These are phyloP conservation scores for Huso huso DNA, from an alignment of 2,797 vertebrate genomes.

Conservation along the genomic window DNA sequence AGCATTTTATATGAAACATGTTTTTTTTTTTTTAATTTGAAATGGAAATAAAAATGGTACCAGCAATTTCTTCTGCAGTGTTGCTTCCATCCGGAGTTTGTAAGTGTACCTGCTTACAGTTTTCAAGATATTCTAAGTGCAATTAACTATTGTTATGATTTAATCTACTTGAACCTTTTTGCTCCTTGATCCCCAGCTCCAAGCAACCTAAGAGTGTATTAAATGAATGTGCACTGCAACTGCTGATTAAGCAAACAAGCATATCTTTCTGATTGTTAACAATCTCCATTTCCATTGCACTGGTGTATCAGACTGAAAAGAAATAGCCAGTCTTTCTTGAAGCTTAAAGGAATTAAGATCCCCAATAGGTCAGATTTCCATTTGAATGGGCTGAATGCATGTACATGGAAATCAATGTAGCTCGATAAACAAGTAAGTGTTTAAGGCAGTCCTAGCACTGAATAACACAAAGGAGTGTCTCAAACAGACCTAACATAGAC, in stretches of 20 bases:
- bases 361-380: constrained; percentile 41
- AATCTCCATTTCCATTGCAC: constrained; percentile 31
- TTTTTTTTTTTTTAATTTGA: too few relatives aligned
- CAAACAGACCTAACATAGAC: constrained; percentile 25
- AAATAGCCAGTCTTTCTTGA: constrained; percentile 32
- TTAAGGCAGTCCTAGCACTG: constrained; percentile 24
- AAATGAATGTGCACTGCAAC: constrained; percentile 10
- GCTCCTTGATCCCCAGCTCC: too few relatives aligned
- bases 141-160: too few relatives aligned
- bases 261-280: constrained; percentile 36
- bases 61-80: too few relatives aligned
- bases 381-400: constrained; percentile 36
- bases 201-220: background rate
- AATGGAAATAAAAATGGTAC: too few relatives aligned
- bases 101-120: too few relatives aligned
- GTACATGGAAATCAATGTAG: constrained; percentile 37
- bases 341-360: constrained; percentile 41
- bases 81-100: too few relatives aligned
- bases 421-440: constrained; percentile 34
- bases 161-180: too few relatives aligned
- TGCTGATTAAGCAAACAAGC: constrained; percentile 28
- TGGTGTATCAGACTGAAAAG: constrained; percentile 41
- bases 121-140: too few relatives aligned
- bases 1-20: too few relatives aligned
- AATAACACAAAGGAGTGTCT: constrained; percentile 8